These are phyloP conservation scores for Pogonocherus hispidulus DNA, from an alignment of 2,888 invertebrate genomes.

Conservation along the genomic window DNA sequence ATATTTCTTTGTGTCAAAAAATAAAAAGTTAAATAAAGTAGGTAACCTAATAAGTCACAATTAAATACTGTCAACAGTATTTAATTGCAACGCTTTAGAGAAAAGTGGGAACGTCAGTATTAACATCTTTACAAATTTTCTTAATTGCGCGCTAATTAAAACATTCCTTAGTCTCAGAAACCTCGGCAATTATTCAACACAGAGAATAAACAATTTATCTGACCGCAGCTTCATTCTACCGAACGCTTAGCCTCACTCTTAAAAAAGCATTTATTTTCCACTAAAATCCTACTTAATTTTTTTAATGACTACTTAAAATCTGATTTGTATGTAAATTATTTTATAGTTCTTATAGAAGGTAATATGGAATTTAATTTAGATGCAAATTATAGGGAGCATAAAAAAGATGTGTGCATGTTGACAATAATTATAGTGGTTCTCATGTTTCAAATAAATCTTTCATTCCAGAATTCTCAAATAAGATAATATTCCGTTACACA, in stretches of 20 bases:
- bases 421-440: background rate
- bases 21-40: too few relatives aligned
- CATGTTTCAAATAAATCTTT: background rate
- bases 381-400: background rate
- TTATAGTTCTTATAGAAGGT: background rate
- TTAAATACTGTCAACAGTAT: too few relatives aligned
- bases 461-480: too few relatives aligned
- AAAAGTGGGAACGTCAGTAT: too few relatives aligned
- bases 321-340: slow-evolving; percentile 2
- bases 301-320: slow-evolving; percentile 1
- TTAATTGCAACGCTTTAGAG: too few relatives aligned
- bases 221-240: background rate
- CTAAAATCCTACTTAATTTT: background rate
- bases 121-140: too few relatives aligned
- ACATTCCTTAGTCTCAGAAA: background rate
- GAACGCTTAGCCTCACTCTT: background rate
- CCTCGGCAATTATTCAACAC: background rate
- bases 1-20: too few relatives aligned
- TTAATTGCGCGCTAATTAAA: background rate
- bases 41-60: too few relatives aligned
- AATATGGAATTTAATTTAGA: background rate
- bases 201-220: background rate
- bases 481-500: too few relatives aligned
- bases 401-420: background rate
- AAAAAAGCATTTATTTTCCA: background rate